Percentiles rank a stretch among this genome's conserved stretches.
Evolutionary conservation across 1,140 invertebrate genomes (phyloP).

Genomic region (Drosophila leontia): DNA sequence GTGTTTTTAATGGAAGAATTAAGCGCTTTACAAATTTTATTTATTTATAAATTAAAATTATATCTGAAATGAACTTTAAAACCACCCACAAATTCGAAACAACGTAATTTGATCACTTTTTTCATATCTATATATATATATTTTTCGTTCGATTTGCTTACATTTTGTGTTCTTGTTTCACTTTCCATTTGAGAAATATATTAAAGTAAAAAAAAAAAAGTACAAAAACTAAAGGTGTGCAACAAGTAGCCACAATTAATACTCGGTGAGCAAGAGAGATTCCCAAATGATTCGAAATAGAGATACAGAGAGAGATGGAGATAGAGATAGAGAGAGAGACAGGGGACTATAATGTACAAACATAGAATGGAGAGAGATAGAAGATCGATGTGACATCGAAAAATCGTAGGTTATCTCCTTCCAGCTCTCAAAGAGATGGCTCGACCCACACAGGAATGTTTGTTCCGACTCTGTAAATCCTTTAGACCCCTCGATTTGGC

Average conservation of each 20-base stretch:
- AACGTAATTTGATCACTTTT: slow-evolving; percentile 16
- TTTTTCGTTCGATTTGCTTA: slow-evolving; percentile 43
- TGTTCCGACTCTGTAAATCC: not conserved
- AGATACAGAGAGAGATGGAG: not conserved
- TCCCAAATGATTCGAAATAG: slow-evolving; percentile 19
- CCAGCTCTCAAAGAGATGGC: slow-evolving; percentile 5
- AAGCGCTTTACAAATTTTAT: too few relatives aligned
- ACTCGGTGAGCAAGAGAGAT: slow-evolving; percentile 39
- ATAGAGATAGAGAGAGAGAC: not conserved
- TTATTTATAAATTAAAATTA: not conserved
- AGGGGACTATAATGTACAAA: slow-evolving; percentile 35
- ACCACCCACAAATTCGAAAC: not conserved
- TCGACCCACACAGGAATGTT: slow-evolving; percentile 16
- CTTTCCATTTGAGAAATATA: slow-evolving; percentile 14
- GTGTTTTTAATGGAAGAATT: not conserved
- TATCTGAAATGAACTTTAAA: not conserved
- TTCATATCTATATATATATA: slow-evolving; percentile 35
- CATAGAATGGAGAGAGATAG: slow-evolving; percentile 25
- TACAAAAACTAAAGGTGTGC: slow-evolving; percentile 27
- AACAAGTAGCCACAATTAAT: slow-evolving; percentile 37
- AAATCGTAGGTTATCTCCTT: not conserved
- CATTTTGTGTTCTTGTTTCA: slow-evolving; percentile 18
- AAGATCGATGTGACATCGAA: slow-evolving; percentile 1
- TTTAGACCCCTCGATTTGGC: slow-evolving; percentile 91
- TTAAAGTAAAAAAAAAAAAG: slow-evolving; percentile 27